phyloP scores from a whole-genome alignment of 2,888 invertebrate species.

The Polymixis lichenea region DNA sequence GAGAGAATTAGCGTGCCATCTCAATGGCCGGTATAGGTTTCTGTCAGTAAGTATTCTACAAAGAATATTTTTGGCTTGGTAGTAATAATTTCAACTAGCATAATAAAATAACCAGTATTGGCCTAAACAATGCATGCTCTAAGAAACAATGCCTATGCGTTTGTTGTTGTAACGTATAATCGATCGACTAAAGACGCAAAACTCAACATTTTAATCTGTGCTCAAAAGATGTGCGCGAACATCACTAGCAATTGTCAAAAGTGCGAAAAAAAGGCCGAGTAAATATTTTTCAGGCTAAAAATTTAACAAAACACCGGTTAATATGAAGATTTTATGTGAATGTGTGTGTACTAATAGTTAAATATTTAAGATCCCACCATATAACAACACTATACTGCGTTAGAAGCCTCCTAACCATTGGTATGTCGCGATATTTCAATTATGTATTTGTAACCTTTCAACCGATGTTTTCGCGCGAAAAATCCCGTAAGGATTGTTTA shows the following conservation, averaged over 20 bases:
- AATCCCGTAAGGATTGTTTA: slow-evolving; percentile 65
- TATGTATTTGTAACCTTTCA: slow-evolving; percentile 71
- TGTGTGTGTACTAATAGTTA: slow-evolving; percentile 37
- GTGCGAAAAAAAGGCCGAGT: slow-evolving; percentile 62
- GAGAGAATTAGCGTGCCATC: neutral
- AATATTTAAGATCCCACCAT: slow-evolving; percentile 25
- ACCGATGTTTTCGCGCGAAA: slow-evolving; percentile 77
- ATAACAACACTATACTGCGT: neutral
- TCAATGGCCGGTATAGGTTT: neutral
- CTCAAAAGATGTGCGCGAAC: neutral
- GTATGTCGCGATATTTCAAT: slow-evolving; percentile 66
- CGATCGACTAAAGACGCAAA: slow-evolving; percentile 7
- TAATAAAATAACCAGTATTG: too few relatives aligned
- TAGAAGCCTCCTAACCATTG: slow-evolving; percentile 32
- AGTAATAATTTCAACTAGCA: neutral
- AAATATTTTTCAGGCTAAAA: slow-evolving; percentile 69
- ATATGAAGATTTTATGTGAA: slow-evolving; percentile 44
- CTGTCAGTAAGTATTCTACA: neutral
- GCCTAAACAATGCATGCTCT: too few relatives aligned
- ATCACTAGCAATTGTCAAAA: slow-evolving; percentile 64
- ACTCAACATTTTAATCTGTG: slow-evolving; percentile 27
- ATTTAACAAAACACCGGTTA: slow-evolving; percentile 44
- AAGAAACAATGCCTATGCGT: too few relatives aligned
- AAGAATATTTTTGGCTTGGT: neutral
- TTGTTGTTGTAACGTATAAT: neutral